Percentiles rank a stretch among this genome's conserved stretches.
These are phyloP conservation scores for Pao palembangensis DNA, from an alignment of 2,113 vertebrate genomes.

Conservation along the genomic window DNA sequence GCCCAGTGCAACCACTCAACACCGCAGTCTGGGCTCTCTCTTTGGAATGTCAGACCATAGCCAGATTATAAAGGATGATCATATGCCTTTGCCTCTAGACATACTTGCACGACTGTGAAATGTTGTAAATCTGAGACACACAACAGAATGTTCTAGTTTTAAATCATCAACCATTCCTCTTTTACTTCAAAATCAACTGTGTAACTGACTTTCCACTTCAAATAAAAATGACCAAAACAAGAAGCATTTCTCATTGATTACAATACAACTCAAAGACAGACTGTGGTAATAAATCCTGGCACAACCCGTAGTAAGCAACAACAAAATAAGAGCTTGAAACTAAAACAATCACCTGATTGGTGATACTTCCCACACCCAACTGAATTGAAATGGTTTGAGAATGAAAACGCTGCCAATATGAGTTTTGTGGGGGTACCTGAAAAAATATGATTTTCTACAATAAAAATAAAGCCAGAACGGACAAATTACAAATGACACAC, in stretches of 20 bases:
- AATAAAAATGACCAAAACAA: background rate
- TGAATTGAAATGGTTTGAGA: background rate
- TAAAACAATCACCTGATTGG: too few species aligned
- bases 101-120: conserved; percentile 1
- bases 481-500: conserved; percentile 59
- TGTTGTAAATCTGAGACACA: conserved; percentile 12
- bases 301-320: too few species aligned
- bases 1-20: background rate
- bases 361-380: too few species aligned
- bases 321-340: too few species aligned
- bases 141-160: background rate
- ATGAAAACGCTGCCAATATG: conserved; percentile 2
- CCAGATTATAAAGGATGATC: conserved; percentile 10
- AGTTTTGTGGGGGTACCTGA: conserved; percentile 12
- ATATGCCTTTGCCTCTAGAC: conserved; percentile 17
- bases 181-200: too few species aligned
- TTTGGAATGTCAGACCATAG: conserved; percentile 12
- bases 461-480: conserved; percentile 13
- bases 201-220: too few species aligned
- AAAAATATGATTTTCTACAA: conserved; percentile 31
- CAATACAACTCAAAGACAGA: too few species aligned
- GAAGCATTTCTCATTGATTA: background rate
- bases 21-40: background rate
- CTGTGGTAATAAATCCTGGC: too few species aligned
- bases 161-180: conserved; percentile 5